Evolutionary conservation across 2,888 invertebrate genomes (phyloP).

Genomic region (Euphydryas editha): DNA sequence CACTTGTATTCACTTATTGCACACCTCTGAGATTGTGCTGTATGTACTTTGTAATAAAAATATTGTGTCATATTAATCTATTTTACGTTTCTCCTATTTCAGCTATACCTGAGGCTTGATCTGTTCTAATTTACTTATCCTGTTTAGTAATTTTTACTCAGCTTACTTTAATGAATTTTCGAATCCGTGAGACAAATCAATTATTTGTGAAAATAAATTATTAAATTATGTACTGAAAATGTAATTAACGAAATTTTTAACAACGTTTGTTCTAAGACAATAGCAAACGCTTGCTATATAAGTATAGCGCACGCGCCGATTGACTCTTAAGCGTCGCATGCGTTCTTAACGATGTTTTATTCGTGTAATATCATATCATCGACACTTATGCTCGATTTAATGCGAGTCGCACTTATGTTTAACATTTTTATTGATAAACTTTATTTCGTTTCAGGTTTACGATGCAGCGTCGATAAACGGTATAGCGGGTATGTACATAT

Average conservation of each 20-base stretch:
- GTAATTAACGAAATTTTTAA: background rate
- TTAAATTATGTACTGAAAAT: background rate
- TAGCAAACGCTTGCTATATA: constrained; percentile 23
- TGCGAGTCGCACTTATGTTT: constrained; percentile 21
- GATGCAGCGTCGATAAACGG: constrained; percentile 32
- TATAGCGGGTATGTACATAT: constrained; percentile 27
- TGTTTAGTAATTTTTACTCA: no score
- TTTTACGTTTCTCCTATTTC: no score
- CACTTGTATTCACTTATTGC: background rate
- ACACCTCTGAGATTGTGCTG: no score
- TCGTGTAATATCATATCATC: constrained; percentile 23
- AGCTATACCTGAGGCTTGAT: no score
- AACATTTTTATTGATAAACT: constrained; percentile 17
- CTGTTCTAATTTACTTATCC: no score
- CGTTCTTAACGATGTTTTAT: constrained; percentile 33
- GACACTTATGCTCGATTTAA: constrained; percentile 17
- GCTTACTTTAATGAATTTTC: no score
- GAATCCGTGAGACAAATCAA: no score
- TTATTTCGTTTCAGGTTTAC: constrained; percentile 32
- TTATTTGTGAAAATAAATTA: no score
- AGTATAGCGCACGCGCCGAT: constrained; percentile 23
- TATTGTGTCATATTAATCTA: background rate
- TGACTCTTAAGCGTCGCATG: constrained; percentile 21
- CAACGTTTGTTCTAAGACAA: background rate
- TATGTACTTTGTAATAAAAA: no score